These are phyloP conservation scores for Turritopsis dohrnii DNA, from an alignment of 30 jellyfish, hydroid and myxozoan genomes.

Conservation along the genomic window DNA sequence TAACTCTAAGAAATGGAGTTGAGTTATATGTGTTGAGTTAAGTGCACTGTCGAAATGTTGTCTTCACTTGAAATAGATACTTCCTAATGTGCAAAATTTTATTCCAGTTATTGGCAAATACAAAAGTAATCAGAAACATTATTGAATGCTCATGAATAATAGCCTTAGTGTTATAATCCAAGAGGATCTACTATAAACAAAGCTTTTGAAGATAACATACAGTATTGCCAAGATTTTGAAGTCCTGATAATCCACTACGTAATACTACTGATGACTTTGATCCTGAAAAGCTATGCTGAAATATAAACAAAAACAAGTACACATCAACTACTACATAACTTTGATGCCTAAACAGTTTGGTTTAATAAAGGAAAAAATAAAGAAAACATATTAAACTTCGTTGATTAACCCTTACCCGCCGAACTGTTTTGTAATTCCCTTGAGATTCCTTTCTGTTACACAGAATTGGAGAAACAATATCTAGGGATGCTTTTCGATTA, in stretches of 20 bases:
- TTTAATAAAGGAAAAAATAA: too few relatives aligned
- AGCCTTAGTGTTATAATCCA: too few relatives aligned
- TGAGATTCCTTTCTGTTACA: not conserved
- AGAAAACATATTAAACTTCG: not conserved
- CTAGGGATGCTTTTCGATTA: not conserved
- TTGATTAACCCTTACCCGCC: not conserved
- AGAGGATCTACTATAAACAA: not conserved
- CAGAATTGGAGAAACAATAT: not conserved
- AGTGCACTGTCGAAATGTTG: too few relatives aligned
- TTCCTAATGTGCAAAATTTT: too few relatives aligned
- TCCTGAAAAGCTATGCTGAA: not conserved
- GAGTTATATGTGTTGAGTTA: too few relatives aligned
- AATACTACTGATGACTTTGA: not conserved
- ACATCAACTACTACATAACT: not conserved
- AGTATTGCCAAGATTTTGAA: constrained; percentile 83
- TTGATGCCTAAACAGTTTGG: too few relatives aligned
- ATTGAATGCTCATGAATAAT: too few relatives aligned
- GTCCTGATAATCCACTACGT: constrained; percentile 69
- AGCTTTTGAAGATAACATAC: constrained; percentile 24
- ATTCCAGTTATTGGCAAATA: too few relatives aligned
- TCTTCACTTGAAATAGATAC: too few relatives aligned
- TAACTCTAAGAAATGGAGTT: too few relatives aligned
- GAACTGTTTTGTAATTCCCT: not conserved
- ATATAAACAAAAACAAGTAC: not conserved
- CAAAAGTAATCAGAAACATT: too few relatives aligned